Conservation (phyloP, 2,113 vertebrate genomes). For the Cettia cetti region DNA sequence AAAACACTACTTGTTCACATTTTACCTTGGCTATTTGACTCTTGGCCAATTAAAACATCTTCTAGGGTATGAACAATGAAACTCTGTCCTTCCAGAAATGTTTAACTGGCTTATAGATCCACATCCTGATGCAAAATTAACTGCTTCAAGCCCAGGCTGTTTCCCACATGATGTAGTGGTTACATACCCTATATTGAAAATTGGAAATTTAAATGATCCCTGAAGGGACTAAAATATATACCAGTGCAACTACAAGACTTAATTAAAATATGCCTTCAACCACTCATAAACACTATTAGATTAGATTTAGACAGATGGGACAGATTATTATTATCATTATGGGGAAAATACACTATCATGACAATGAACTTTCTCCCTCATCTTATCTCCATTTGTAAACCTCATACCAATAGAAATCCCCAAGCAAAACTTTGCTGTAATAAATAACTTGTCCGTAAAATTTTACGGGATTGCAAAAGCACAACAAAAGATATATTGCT, state of each 20-base stretch:
- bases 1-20: not conserved
- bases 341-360: not conserved
- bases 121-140: not conserved
- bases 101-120: not conserved
- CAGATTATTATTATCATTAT: constrained; percentile 50
- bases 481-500: not conserved
- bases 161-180: not conserved
- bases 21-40: not conserved
- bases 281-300: constrained; percentile 41
- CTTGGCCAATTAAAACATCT: not conserved
- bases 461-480: not conserved
- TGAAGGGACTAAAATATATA: constrained; percentile 19
- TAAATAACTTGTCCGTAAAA: constrained; percentile 6
- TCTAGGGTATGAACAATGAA: not conserved
- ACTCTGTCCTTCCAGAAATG: not conserved
- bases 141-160: not conserved
- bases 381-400: constrained; percentile 3
- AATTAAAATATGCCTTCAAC: constrained; percentile 50
- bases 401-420: not conserved
- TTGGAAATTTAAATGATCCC: constrained; percentile 23
- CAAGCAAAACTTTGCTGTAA: not conserved
- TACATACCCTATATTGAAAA: not conserved
- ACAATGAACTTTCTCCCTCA: constrained; percentile 12
- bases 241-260: constrained; percentile 4
- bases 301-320: constrained; percentile 61